Conservation (phyloP, 2,113 vertebrate genomes). For the Synchiropus splendidus region DNA sequence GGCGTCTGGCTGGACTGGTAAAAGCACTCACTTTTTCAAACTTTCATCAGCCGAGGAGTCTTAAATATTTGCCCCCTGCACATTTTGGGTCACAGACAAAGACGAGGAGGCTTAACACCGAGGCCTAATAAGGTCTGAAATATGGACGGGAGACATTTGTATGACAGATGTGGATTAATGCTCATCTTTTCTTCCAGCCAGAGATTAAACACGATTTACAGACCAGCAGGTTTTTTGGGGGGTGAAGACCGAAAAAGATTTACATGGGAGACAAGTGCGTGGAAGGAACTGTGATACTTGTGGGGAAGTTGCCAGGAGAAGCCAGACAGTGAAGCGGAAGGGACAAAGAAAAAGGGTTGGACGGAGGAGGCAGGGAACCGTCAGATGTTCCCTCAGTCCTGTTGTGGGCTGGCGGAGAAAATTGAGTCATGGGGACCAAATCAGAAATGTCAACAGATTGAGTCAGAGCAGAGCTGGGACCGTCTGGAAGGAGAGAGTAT, state of each 20-base stretch:
- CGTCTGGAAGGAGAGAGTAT: slow-evolving; percentile 55
- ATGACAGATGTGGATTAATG: slow-evolving; percentile 74
- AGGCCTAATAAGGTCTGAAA: slow-evolving; percentile 52
- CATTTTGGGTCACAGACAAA: too few species aligned
- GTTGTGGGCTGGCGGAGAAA: slow-evolving; percentile 43
- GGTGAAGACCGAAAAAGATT: too few species aligned
- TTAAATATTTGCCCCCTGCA: too few species aligned
- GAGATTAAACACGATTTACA: slow-evolving; percentile 70
- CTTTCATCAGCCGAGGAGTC: too few species aligned
- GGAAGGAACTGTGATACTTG: slow-evolving; percentile 22
- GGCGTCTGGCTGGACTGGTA: too few species aligned
- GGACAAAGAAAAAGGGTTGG: slow-evolving; percentile 43
- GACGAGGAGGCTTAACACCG: background rate
- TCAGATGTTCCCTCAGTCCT: slow-evolving; percentile 52
- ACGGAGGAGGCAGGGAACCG: slow-evolving; percentile 42
- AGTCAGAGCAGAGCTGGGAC: slow-evolving; percentile 57
- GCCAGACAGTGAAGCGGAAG: slow-evolving; percentile 45
- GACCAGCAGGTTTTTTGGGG: slow-evolving; percentile 58
- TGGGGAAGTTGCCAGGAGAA: slow-evolving; percentile 38
- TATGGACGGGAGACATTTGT: slow-evolving; percentile 67
- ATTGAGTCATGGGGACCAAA: slow-evolving; percentile 50
- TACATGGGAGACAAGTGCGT: slow-evolving; percentile 33
- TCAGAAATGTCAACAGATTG: slow-evolving; percentile 65
- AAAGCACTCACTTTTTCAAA: too few species aligned
- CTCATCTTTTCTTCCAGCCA: slow-evolving; percentile 68